These are phyloP conservation scores for Ptychoptera contaminata DNA, from an alignment of 2,888 invertebrate species.

Conservation along the genomic window DNA sequence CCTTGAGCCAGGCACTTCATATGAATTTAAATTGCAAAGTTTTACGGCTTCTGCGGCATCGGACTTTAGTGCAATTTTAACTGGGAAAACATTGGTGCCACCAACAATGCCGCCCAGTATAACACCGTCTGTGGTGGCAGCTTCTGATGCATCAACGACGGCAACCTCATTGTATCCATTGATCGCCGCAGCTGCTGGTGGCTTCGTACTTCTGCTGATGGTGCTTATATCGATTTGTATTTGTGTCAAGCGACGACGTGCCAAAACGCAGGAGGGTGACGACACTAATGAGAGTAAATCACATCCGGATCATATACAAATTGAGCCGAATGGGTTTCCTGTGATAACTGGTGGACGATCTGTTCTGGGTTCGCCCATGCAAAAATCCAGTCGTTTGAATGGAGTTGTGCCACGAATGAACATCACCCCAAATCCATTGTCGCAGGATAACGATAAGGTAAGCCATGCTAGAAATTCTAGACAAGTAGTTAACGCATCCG, in stretches of 20 bases:
- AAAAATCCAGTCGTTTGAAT: slow-evolving; percentile 24
- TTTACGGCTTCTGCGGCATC: slow-evolving; percentile 78
- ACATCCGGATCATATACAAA: slow-evolving; percentile 29
- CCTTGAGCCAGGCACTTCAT: slow-evolving; percentile 64
- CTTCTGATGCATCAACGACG: slow-evolving; percentile 17
- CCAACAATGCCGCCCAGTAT: slow-evolving; percentile 18
- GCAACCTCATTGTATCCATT: slow-evolving; percentile 24
- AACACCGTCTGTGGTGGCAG: slow-evolving; percentile 17
- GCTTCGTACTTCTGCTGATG: slow-evolving; percentile 19
- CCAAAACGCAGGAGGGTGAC: background rate
- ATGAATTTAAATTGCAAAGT: slow-evolving; percentile 82
- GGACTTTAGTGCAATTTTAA: slow-evolving; percentile 61
- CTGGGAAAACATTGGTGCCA: slow-evolving; percentile 42
- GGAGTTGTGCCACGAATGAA: slow-evolving; percentile 30
- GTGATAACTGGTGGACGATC: slow-evolving; percentile 6
- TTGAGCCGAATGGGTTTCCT: slow-evolving; percentile 25
- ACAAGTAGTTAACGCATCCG: background rate
- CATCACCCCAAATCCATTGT: slow-evolving; percentile 30
- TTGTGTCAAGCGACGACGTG: slow-evolving; percentile 7
- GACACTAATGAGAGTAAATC: slow-evolving; percentile 24
- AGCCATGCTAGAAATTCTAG: background rate
- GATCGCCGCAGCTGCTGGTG: slow-evolving; percentile 26
- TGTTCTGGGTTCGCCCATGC: slow-evolving; percentile 14
- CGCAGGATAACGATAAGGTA: slow-evolving; percentile 19
- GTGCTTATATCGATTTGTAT: slow-evolving; percentile 22